Conservation (phyloP, 2,888 invertebrate species). For the Macropis europaea region DNA sequence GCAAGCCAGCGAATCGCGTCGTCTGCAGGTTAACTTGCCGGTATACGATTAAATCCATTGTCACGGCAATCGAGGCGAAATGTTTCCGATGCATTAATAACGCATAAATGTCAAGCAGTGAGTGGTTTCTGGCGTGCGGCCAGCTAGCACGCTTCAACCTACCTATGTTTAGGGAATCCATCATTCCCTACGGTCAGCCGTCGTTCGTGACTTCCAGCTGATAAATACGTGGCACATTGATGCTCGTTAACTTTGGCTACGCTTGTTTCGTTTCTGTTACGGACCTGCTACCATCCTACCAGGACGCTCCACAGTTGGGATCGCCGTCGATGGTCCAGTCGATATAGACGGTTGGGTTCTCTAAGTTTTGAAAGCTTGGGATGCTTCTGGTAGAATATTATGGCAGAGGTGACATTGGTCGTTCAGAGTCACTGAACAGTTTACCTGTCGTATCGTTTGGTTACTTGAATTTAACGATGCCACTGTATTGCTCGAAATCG, state of each 20-base stretch:
- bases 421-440: no score
- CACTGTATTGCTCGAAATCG: no score
- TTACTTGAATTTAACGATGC: no score
- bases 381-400: no score
- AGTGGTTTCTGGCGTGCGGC: constrained; percentile 68
- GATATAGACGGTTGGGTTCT: no score
- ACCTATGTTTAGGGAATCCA: constrained; percentile 74
- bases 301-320: neutral
- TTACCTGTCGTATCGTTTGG: no score
- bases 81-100: constrained; percentile 76
- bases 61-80: constrained; percentile 70
- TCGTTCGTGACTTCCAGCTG: constrained; percentile 55
- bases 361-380: no score
- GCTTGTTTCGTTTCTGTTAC: constrained; percentile 45
- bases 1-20: constrained; percentile 51
- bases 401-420: no score
- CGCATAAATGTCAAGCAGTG: constrained; percentile 72
- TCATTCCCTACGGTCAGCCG: constrained; percentile 60
- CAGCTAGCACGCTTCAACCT: constrained; percentile 61
- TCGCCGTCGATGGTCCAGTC: neutral
- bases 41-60: constrained; percentile 65
- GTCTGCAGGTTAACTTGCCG: constrained; percentile 53
- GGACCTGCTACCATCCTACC: neutral
- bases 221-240: constrained; percentile 42
- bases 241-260: constrained; percentile 48